Evolutionary conservation across 2,888 invertebrate species (phyloP), one percentile per base, ranked within the genome.

Genomic region (Drosophila histrio): DNA sequence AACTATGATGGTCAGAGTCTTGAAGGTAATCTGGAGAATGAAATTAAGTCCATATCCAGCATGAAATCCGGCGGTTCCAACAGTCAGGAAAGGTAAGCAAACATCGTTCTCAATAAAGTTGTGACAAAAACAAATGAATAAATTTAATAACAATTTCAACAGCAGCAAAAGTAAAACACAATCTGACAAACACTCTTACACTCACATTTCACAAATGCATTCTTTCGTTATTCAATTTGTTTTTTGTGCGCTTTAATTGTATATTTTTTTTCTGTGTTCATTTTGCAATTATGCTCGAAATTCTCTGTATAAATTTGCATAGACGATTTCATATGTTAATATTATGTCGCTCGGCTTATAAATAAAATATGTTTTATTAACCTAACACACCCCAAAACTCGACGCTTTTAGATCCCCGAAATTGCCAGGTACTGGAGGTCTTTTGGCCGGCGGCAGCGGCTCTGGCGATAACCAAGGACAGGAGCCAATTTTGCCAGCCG

Each of bases 401-500:
- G 22, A 53, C 59, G 26, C 21, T 53, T 36, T 46, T 65, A 91
- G 91, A 77, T 89, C 90, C n/a, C 90, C 91, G 15, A 91, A 91
- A 81, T 77, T 88, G 72, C 75, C 86, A 8, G 84, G 86, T 41
- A 67, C 80, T 24, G 80, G 83, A 22, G 81, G 86, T n/a, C 62
- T 70, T 13, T 26, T 88, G 60, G 53, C 73, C 43, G 77, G 87
- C 13, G 70, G 70, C 47, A 82, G 80, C 52, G 76, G 85, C 17
- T 72, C 85, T 19, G 62, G 76, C 3, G 90, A 91, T 52, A 87
- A 94, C 8, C 93, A 95, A 50, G 96, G 97, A 2, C 95, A 96
- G 81, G 97, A 97, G 92, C 96, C 97, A 19, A 97, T 98, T 83
- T 93, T 99, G 76, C 99, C 99, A 4, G 98, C 98, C 0, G 97